Percentiles rank a stretch among this genome's conserved stretches.
Conservation (phyloP, 2,888 invertebrate genomes). For the Dasysyrphus albostriatus region DNA sequence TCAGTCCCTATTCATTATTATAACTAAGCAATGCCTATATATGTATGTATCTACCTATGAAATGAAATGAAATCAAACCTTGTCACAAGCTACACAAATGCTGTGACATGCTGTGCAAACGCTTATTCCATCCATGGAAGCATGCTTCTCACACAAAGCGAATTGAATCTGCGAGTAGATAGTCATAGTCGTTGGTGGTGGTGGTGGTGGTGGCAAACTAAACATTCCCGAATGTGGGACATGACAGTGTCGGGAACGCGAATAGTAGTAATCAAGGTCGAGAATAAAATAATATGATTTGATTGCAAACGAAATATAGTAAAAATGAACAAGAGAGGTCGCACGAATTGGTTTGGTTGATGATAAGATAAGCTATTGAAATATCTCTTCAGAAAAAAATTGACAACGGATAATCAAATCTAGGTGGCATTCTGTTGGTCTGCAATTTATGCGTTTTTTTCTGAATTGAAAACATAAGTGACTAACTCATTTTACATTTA, state of each 20-base stretch:
- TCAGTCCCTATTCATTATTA: slow-evolving; percentile 19
- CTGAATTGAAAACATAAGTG: no score
- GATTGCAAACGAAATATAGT: slow-evolving; percentile 57
- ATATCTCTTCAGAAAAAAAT: not conserved
- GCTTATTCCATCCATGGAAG: not conserved
- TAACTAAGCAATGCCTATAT: not conserved
- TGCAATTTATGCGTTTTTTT: no score
- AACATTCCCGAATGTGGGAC: slow-evolving; percentile 70
- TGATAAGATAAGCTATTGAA: not conserved
- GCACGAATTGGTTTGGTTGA: slow-evolving; percentile 9
- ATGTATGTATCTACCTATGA: not conserved
- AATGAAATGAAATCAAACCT: slow-evolving; percentile 63
- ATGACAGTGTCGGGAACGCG: slow-evolving; percentile 65
- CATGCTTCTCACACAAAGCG: slow-evolving; percentile 38
- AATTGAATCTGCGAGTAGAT: slow-evolving; percentile 43
- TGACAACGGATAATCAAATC: not conserved
- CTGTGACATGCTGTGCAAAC: slow-evolving; percentile 58
- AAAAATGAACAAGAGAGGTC: not conserved
- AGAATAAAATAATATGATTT: slow-evolving; percentile 66
- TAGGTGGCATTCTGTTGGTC: not conserved
- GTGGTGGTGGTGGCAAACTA: slow-evolving; percentile 45
- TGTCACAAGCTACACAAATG: slow-evolving; percentile 63
- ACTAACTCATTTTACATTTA: no score
- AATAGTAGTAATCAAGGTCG: slow-evolving; percentile 71
- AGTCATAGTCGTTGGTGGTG: slow-evolving; percentile 24